A percentile compares a stretch with the other conserved stretches of the same genome.
Conservation (phyloP, 2,113 vertebrate genomes). For the Pseudorectes ferrugineus region DNA sequence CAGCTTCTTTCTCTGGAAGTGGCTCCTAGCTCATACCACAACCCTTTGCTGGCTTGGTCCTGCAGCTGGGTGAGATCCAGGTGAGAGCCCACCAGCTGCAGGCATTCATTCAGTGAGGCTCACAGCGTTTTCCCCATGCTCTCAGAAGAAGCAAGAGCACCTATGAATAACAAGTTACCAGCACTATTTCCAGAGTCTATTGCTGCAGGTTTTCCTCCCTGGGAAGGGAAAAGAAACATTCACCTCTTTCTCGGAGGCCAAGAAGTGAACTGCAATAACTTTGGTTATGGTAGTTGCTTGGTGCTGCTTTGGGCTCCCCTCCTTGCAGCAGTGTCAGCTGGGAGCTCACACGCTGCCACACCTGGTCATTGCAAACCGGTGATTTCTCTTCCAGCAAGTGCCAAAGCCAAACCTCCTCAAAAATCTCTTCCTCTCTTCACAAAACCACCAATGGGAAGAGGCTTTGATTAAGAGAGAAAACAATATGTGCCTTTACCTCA, state of each 20-base stretch:
- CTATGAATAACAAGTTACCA: neutral
- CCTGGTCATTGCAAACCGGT: accelerated
- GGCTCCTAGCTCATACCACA: neutral
- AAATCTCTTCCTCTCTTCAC: neutral
- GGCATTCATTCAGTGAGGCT: accelerated
- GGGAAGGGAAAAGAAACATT: neutral
- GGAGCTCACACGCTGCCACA: accelerated
- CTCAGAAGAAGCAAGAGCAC: neutral
- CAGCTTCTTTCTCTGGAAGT: neutral
- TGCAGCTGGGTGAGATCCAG: too few relatives aligned
- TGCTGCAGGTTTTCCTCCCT: neutral
- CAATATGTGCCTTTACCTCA: neutral
- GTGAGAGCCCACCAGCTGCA: accelerated
- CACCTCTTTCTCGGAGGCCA: accelerated
- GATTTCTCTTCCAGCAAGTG: neutral
- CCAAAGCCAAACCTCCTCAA: neutral
- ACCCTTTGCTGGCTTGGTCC: neutral
- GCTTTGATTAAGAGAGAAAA: neutral
- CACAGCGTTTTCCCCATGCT: accelerated
- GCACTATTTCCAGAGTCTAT: neutral
- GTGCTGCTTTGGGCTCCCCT: neutral
- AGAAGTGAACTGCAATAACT: too few relatives aligned
- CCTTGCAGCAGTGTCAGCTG: neutral
- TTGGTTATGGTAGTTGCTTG: too few relatives aligned
- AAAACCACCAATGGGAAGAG: neutral